phyloP scores from a whole-genome alignment of 2,113 vertebrate genomes.

The Oenanthe melanoleuca region DNA sequence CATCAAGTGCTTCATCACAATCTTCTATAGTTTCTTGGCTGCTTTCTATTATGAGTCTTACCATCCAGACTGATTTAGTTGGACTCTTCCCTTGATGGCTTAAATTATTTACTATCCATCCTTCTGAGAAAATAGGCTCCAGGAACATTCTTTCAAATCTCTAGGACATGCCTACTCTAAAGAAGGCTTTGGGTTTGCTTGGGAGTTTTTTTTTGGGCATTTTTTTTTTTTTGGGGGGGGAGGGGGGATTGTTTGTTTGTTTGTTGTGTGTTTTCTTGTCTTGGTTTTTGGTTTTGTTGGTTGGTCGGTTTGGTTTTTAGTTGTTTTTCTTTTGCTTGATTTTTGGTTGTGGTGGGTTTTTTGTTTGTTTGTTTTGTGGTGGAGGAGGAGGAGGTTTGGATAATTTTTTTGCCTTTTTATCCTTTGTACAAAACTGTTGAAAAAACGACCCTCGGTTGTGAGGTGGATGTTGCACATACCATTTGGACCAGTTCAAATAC shows the following conservation, averaged over 20 bases:
- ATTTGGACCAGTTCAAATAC: not conserved
- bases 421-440: not conserved
- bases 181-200: not conserved
- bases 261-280: not conserved
- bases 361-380: too few relatives aligned
- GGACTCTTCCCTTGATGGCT: conserved; percentile 8
- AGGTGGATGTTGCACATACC: not conserved
- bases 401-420: not conserved
- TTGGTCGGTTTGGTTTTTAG: too few relatives aligned
- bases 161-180: not conserved
- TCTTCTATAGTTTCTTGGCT: conserved; percentile 33
- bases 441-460: not conserved
- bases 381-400: not conserved
- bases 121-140: not conserved
- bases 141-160: not conserved
- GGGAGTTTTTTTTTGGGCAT: accelerated
- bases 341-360: not conserved
- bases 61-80: conserved; percentile 36
- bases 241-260: not conserved
- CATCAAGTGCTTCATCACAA: conserved; percentile 32
- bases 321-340: not conserved
- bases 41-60: not conserved
- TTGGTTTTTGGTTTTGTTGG: too few relatives aligned
- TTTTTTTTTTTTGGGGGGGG: accelerated
- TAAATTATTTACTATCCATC: conserved; percentile 31